Base-by-base conservation (phyloP, 2,113 vertebrate genomes). In the Ctenodactylus gundi region DNA sequence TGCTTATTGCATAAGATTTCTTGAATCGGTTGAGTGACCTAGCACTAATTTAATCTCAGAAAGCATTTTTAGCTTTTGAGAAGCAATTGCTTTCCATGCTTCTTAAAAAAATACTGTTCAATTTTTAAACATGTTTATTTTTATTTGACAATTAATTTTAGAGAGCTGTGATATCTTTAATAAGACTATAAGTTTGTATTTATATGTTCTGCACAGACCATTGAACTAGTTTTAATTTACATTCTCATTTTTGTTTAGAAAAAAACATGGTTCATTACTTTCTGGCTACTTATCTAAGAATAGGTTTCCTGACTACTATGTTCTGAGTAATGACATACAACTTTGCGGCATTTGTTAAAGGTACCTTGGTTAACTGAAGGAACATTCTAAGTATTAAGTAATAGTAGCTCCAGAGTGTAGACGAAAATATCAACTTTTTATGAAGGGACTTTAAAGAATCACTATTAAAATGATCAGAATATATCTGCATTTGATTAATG, bases 161-260 rank as follows among this genome's bases (percentile, higher is more conserved):
- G 13, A 73, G 11, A 93, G 64, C 29, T 92, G 49, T 29, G 85
- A 62, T 18, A 68, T 60, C 62, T 90, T 94, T 76, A 93, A 83
- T 90, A 93, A 75, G 64, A 88, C 90, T 82, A 88, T 85, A n/a
- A 34, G 39, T 85, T 77, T 73, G 12, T 34, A 85, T 62, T 10
- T n/a, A 36, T 49, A 39, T 81, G n/a, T 31, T 88, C 27, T 90
- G 7, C 23, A 85, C 21, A 91, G 73, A 60, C 46, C 90, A 72
- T 86, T 85, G 93, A 94, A 67, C 39, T 90, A 85, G 4, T 85
- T 96, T 92, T 85, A 91, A 83, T 60, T 93, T 46, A 60, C 68
- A 11, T 4, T 65, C 44, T 88, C 17, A 86, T 3, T 76, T 70
- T 41, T 76, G 91, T 94, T 93, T 84, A 81, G 55, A 94, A 96